Conservation (phyloP, 1,140 invertebrate species). For the Sweltsa coloradensis region DNA sequence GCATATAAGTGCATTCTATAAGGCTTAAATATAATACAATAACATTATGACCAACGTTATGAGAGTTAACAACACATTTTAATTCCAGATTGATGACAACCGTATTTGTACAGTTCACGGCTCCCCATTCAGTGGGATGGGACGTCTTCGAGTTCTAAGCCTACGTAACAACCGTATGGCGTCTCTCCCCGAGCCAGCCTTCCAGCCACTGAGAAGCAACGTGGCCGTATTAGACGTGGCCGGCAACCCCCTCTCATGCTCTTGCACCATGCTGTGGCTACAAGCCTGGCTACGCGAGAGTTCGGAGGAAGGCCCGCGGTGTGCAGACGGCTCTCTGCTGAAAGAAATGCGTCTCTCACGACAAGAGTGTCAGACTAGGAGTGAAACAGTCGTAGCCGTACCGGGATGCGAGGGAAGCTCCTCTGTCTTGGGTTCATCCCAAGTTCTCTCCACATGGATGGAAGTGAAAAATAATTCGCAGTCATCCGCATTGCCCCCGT, state of each 20-base stretch:
- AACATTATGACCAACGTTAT: neutral
- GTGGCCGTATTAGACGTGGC: slow-evolving; percentile 74
- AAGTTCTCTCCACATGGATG: slow-evolving; percentile 36
- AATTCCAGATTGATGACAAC: slow-evolving; percentile 36
- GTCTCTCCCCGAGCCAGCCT: slow-evolving; percentile 57
- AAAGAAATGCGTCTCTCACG: slow-evolving; percentile 53
- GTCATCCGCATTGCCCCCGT: slow-evolving; percentile 25
- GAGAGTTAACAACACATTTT: neutral
- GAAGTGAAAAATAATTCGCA: slow-evolving; percentile 26
- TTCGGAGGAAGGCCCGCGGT: slow-evolving; percentile 39
- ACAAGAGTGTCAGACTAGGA: slow-evolving; percentile 44
- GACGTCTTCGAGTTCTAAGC: slow-evolving; percentile 62
- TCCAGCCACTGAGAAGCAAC: slow-evolving; percentile 60
- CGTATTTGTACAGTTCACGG: slow-evolving; percentile 35
- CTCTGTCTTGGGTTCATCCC: slow-evolving; percentile 20
- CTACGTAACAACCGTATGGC: slow-evolving; percentile 65
- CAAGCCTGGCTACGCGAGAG: slow-evolving; percentile 66
- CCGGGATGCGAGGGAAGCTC: slow-evolving; percentile 46
- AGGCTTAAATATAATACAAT: slow-evolving; percentile 3
- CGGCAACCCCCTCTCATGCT: slow-evolving; percentile 69
- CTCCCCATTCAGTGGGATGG: slow-evolving; percentile 68
- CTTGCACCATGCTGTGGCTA: slow-evolving; percentile 67
- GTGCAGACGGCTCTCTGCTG: slow-evolving; percentile 58
- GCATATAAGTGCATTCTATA: too few relatives aligned
- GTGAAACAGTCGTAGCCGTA: slow-evolving; percentile 31